Evolutionary conservation across 92 coral and sea anemone species (phyloP).

Genomic region (Epizoanthus rinbou): DNA sequence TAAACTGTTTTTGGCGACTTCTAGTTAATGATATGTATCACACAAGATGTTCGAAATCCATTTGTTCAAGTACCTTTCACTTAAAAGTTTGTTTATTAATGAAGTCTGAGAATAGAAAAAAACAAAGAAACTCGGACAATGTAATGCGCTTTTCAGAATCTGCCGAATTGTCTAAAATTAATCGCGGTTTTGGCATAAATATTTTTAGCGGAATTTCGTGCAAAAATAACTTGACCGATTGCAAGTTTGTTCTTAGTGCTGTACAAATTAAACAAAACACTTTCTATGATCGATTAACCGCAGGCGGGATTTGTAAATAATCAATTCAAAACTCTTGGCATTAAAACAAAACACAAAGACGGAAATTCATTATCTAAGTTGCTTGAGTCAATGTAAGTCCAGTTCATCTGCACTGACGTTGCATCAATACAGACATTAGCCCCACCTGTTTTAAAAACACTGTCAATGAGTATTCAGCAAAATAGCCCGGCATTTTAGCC

Average conservation of each 20-base stretch:
- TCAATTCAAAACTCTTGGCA: conserved; percentile 4
- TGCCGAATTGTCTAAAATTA: not conserved
- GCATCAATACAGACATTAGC: no score
- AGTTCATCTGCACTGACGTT: no score
- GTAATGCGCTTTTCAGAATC: not conserved
- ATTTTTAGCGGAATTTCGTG: no score
- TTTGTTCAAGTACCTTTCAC: conserved; percentile 26
- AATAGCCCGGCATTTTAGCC: no score
- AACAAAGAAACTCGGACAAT: not conserved
- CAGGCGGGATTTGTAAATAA: not conserved
- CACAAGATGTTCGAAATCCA: not conserved
- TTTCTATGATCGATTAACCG: not conserved
- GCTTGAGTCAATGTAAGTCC: no score
- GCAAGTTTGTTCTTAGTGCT: not conserved
- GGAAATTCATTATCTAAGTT: no score
- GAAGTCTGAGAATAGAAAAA: not conserved
- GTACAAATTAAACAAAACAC: not conserved
- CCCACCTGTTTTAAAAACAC: no score
- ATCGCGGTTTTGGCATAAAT: not conserved
- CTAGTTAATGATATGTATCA: not conserved
- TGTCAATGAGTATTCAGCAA: no score
- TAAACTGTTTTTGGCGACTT: no score
- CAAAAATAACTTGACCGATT: not conserved
- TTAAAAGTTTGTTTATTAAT: conserved; percentile 16
- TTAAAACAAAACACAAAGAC: not conserved